A percentile compares a stretch with the other conserved stretches of the same genome.
Conservation (phyloP, 1,140 invertebrate genomes). For the Anadara kagoshimensis region DNA sequence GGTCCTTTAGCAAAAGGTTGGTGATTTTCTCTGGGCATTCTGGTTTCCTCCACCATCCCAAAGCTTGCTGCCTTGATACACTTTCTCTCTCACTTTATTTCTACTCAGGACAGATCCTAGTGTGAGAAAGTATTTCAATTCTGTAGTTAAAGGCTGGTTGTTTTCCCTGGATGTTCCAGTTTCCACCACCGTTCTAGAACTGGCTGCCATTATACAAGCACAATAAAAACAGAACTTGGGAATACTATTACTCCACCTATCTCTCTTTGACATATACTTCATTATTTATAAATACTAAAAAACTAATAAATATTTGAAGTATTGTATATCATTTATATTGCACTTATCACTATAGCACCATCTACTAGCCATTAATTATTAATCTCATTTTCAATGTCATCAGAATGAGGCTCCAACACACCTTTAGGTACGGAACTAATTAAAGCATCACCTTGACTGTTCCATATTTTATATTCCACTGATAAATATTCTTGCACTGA, state of each 20-base stretch:
- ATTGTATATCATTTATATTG: not conserved
- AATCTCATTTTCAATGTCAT: not conserved
- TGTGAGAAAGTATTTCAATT: too few relatives aligned
- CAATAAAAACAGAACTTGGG: too few relatives aligned
- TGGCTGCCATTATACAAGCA: too few relatives aligned
- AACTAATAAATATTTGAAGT: not conserved
- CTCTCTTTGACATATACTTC: not conserved
- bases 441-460: slow-evolving; percentile 63
- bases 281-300: not conserved
- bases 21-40: too few relatives aligned
- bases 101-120: too few relatives aligned
- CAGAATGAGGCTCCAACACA: slow-evolving; percentile 12
- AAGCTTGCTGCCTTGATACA: too few relatives aligned
- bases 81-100: not conserved
- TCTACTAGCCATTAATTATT: not conserved
- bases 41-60: too few relatives aligned
- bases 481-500: slow-evolving; percentile 62
- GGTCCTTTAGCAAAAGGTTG: too few relatives aligned
- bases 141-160: too few relatives aligned
- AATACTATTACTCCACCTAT: too few relatives aligned
- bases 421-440: slow-evolving; percentile 41
- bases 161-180: too few relatives aligned
- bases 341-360: not conserved
- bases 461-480: slow-evolving; percentile 68
- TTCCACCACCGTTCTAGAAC: too few relatives aligned